Evolutionary conservation across 2,113 vertebrate genomes (phyloP), one percentile per base, ranked within the genome.

Genomic region (Saguinus midas): DNA sequence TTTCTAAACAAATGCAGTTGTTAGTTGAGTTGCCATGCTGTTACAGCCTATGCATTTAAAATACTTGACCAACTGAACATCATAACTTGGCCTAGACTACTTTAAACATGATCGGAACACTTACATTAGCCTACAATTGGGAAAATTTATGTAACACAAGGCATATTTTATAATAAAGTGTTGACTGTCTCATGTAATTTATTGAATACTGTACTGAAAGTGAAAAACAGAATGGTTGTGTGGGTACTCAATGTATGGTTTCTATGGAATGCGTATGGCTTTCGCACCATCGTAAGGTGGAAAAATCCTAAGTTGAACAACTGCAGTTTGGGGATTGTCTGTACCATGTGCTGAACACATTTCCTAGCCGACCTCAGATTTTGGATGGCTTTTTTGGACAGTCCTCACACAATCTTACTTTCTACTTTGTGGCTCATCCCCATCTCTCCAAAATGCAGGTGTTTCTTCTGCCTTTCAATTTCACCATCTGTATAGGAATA

Each of bases 401-500:
- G 11, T 64, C 81, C 32, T 92, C 80, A 37, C 5, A 25, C 6
- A 17, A 3, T 12, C 11, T 23, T 8, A 9, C 32, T 86, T 8
- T 80, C n/a, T 79, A 18, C 35, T 66, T 18, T 84, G 5, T 48
- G n/a, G 17, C 21, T 75, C 14, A 37, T 79, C 14, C 12, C 18
- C 1, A 9, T 27, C 5, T 4, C 5, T 16, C 11, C 8, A 10
- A 43, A 73, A 48, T 12, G 4, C 4, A 35, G 25, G 8, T 35
- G 12, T 87, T 73, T 87, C 45, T 61, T 85, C 23, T 81, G 32
- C 10, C 50, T 92, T 89, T 82, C 68, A 75, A 20, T 45, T 81
- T 72, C 21, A 25, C 16, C 18, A 29, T 87, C 13, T 43, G 58
- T 87, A 32, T 66, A 73, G 37, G 12, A 87, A 84, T 83, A 64